Conservation (phyloP, 2,113 vertebrate species). For the Gadus macrocephalus region DNA sequence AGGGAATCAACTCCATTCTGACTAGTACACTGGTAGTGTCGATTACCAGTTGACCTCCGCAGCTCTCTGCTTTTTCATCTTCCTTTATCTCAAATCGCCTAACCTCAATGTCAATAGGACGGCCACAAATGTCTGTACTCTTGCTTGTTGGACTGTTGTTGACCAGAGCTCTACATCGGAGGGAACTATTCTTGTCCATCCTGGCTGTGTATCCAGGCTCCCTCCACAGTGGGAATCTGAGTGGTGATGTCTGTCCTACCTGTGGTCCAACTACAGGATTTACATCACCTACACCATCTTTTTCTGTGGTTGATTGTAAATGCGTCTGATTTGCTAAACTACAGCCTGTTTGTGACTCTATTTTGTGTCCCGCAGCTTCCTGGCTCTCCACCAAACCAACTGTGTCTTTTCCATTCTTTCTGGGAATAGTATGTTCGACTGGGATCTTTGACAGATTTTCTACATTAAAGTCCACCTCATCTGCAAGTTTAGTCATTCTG, state of each 20-base stretch:
- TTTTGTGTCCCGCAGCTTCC: conserved; percentile 11
- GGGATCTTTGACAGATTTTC: conserved; percentile 5
- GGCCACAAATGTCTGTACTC: neutral
- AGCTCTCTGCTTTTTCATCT: conserved; percentile 34
- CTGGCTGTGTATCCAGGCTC: conserved; percentile 54
- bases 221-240: conserved; percentile 70
- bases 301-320: conserved; percentile 6
- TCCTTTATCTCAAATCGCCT: conserved; percentile 28
- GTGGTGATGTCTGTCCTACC: conserved; percentile 8
- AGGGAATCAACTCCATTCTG: conserved; percentile 76
- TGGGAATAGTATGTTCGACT: neutral
- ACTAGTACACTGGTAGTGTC: conserved; percentile 86
- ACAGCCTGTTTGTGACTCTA: conserved; percentile 18
- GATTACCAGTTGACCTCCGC: conserved; percentile 73
- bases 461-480: conserved; percentile 58
- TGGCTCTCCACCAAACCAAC: conserved; percentile 6
- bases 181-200: conserved; percentile 23
- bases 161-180: conserved; percentile 17
- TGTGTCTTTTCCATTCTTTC: conserved; percentile 1
- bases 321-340: conserved; percentile 26
- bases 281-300: neutral
- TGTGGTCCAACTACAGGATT: conserved; percentile 22
- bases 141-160: neutral
- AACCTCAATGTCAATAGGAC: conserved; percentile 28
- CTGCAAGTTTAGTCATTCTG: conserved; percentile 43